phyloP scores from a whole-genome alignment of 2,797 vertebrate genomes.

The Enoplosus armatus region DNA sequence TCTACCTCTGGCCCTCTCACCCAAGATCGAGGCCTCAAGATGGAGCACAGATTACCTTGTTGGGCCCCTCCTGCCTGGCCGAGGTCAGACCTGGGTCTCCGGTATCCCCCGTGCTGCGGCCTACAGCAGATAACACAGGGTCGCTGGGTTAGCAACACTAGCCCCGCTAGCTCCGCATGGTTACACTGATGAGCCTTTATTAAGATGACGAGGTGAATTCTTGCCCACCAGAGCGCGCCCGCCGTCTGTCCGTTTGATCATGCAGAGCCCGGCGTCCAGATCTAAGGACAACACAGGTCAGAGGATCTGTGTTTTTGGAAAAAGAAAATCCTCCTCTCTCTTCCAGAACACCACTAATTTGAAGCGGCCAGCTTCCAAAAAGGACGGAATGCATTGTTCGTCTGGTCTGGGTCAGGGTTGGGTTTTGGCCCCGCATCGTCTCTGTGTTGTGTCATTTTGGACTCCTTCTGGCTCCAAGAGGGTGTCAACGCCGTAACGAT shows the following conservation, averaged over 20 bases:
- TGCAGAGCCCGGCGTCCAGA: constrained; percentile 39
- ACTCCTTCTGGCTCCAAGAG: constrained; percentile 41
- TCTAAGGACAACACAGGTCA: constrained; percentile 69
- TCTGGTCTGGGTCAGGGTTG: constrained; percentile 65
- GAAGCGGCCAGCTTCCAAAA: constrained; percentile 60
- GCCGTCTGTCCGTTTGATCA: constrained; percentile 73
- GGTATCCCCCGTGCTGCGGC: constrained; percentile 21
- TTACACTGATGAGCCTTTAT: constrained; percentile 79
- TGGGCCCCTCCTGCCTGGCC: constrained; percentile 32
- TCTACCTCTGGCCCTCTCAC: constrained; percentile 48
- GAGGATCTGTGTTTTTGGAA: constrained; percentile 60
- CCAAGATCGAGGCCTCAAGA: constrained; percentile 64
- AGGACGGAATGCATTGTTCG: constrained; percentile 73
- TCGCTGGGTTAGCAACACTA: constrained; percentile 60
- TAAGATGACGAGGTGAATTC: constrained; percentile 83
- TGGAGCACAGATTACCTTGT: constrained; percentile 59
- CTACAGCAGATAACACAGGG: constrained; percentile 59
- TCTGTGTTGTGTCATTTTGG: constrained; percentile 59
- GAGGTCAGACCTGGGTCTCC: constrained; percentile 69
- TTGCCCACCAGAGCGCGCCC: constrained; percentile 67
- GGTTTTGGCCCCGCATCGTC: constrained; percentile 50
- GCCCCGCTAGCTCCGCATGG: constrained; percentile 56
- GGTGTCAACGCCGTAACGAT: constrained; percentile 26
- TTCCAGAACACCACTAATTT: constrained; percentile 74
- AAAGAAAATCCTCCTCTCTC: constrained; percentile 50